Evolutionary conservation across 2,888 invertebrate genomes (phyloP).

Genomic region (Amiota mariae): DNA sequence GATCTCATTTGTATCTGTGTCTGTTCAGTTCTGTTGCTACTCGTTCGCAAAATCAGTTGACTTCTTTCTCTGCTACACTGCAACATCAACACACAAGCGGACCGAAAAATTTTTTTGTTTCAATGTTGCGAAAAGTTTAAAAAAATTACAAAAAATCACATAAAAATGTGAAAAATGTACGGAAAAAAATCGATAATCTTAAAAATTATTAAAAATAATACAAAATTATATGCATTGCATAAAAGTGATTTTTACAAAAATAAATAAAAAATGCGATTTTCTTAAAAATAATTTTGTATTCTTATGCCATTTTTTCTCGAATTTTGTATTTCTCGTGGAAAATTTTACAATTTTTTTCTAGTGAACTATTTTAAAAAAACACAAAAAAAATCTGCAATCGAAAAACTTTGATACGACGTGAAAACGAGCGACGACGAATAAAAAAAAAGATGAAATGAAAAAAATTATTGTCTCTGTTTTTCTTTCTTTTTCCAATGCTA

Average conservation of each 20-base stretch:
- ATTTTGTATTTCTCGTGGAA: slow-evolving; percentile 60
- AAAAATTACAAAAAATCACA: slow-evolving; percentile 60
- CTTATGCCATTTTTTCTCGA: slow-evolving; percentile 54
- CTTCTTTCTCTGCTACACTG: slow-evolving; percentile 60
- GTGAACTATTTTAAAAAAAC: slow-evolving; percentile 56
- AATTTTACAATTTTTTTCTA: slow-evolving; percentile 59
- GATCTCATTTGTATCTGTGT: slow-evolving; percentile 54
- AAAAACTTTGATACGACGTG: slow-evolving; percentile 72
- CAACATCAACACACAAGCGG: slow-evolving; percentile 69
- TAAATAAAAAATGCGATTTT: slow-evolving; percentile 42
- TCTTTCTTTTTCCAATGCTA: slow-evolving; percentile 71
- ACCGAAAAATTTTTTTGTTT: slow-evolving; percentile 67
- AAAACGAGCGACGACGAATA: slow-evolving; percentile 69
- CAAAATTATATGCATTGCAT: slow-evolving; percentile 56
- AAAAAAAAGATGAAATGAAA: slow-evolving; percentile 43
- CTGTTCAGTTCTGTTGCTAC: slow-evolving; percentile 69
- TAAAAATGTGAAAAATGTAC: slow-evolving; percentile 67
- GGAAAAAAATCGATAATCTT: slow-evolving; percentile 63
- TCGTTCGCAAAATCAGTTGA: slow-evolving; percentile 71
- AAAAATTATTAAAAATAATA: slow-evolving; percentile 57
- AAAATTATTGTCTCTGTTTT: slow-evolving; percentile 65
- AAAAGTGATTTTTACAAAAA: slow-evolving; percentile 43
- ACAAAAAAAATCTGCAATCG: slow-evolving; percentile 66
- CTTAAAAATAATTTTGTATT: slow-evolving; percentile 55
- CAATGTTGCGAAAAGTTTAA: slow-evolving; percentile 67